Percentiles rank a stretch among this genome's conserved stretches.
Evolutionary conservation across 2,113 vertebrate species (phyloP).

Genomic region (Tragelaphus buxtoni): DNA sequence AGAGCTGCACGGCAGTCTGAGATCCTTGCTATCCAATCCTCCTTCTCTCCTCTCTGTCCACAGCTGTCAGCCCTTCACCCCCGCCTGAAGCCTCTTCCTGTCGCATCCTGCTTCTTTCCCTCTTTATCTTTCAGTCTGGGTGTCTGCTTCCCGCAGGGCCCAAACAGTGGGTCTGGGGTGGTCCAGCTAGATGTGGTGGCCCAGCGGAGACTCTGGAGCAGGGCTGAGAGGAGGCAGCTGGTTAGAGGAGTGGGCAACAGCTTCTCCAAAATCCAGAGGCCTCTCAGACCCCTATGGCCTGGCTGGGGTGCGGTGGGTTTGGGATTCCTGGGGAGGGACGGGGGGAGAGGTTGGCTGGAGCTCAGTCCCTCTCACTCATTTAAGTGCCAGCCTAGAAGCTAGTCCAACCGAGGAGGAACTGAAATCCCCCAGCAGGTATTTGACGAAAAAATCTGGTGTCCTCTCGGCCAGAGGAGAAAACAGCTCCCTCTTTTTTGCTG

Average conservation of each 20-base stretch:
- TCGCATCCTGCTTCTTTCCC: not conserved
- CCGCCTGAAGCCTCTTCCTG: not conserved
- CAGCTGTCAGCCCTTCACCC: not conserved
- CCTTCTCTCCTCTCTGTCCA: fast-evolving
- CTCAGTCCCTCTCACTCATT: not conserved
- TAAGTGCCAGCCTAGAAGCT: not conserved
- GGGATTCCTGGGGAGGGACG: not conserved
- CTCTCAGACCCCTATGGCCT: fast-evolving
- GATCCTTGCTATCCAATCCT: not conserved
- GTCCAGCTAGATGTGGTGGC: not conserved
- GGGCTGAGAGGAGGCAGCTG: not conserved
- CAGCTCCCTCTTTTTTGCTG: not conserved
- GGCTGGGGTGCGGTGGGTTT: not conserved
- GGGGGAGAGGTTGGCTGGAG: not conserved
- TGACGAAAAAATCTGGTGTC: not conserved
- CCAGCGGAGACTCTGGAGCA: not conserved
- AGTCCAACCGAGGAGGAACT: not conserved
- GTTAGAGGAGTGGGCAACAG: not conserved
- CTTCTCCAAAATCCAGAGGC: not conserved
- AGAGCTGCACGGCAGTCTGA: not conserved
- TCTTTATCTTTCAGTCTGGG: not conserved
- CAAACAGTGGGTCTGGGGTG: not conserved
- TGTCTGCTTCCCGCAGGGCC: not conserved
- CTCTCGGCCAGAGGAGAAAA: not conserved
- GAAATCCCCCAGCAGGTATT: not conserved